A percentile compares a stretch with the other conserved stretches of the same genome.
Evolutionary conservation across 2,888 invertebrate species (phyloP).

Genomic region (Hypena proboscidalis): DNA sequence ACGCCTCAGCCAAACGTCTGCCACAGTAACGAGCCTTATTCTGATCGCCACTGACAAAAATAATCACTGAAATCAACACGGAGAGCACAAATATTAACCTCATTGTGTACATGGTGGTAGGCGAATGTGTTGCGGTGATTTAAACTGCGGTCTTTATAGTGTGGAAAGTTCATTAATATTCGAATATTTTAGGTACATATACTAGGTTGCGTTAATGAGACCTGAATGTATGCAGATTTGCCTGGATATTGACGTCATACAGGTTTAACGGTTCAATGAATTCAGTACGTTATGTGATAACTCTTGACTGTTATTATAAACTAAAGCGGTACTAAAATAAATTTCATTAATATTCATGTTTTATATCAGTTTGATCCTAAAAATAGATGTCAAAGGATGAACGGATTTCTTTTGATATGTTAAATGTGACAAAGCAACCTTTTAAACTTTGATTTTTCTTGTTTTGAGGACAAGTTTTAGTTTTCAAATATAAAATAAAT

Average conservation of each 20-base stretch:
- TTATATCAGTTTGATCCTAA: no score
- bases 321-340: conserved; percentile 7
- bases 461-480: no score
- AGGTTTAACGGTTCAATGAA: conserved; percentile 17
- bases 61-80: conserved; percentile 3
- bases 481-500: no score
- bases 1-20: conserved; percentile 28
- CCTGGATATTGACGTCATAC: conserved; percentile 32
- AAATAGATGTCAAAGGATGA: no score
- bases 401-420: no score
- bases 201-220: conserved; percentile 29
- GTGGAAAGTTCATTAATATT: conserved; percentile 43
- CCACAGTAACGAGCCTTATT: conserved; percentile 41
- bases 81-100: conserved; percentile 22
- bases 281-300: conserved; percentile 9
- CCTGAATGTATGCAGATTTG: conserved; percentile 16
- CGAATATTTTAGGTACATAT: conserved; percentile 21
- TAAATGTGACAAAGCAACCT: no score
- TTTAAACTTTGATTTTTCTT: no score
- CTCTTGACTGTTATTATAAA: neutral
- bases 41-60: neutral
- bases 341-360: neutral
- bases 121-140: conserved; percentile 11
- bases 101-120: conserved; percentile 10
- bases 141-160: conserved; percentile 35